These are phyloP conservation scores for Sylvietta virens DNA, from an alignment of 2,113 vertebrate species.

Conservation along the genomic window DNA sequence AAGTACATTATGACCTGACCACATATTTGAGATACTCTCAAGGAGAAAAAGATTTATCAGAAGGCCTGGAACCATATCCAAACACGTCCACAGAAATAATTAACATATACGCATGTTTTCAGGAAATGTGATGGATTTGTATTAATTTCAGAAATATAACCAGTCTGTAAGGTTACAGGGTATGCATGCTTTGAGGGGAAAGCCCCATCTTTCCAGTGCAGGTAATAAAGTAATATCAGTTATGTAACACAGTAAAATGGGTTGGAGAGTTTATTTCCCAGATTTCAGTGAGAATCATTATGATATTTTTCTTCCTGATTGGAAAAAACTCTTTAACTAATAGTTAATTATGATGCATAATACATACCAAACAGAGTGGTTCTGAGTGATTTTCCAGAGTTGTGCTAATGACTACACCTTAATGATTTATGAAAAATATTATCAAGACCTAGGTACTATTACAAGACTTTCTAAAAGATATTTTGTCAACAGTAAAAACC, in stretches of 20 bases:
- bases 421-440: neutral
- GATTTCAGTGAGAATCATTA: neutral
- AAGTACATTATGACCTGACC: neutral
- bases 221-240: neutral
- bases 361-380: neutral
- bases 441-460: neutral
- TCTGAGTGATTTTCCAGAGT: neutral
- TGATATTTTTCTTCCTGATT: neutral
- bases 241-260: neutral
- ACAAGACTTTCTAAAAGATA: neutral
- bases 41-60: neutral
- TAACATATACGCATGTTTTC: neutral
- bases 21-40: neutral
- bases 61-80: neutral
- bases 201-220: neutral
- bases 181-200: neutral
- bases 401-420: neutral
- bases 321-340: neutral
- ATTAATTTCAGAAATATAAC: neutral
- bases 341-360: neutral
- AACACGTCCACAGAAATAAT: neutral
- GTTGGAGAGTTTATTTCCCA: neutral
- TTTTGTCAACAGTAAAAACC: neutral
- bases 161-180: neutral
- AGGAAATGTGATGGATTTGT: neutral